Evolutionary conservation across 2,113 vertebrate species (phyloP).

Genomic region (Pelodiscus sinensis): DNA sequence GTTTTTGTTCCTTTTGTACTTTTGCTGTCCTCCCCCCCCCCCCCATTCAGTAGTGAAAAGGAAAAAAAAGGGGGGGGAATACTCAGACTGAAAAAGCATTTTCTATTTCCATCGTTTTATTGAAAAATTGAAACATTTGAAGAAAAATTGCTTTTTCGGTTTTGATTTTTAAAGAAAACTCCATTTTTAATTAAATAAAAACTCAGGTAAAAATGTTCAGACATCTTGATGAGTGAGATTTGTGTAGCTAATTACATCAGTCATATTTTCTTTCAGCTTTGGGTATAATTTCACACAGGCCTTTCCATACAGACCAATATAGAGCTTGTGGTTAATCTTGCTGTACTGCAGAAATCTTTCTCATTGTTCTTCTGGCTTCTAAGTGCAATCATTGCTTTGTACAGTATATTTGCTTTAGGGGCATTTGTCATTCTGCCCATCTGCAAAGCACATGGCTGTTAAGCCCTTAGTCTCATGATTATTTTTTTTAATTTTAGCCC

Average conservation of each 20-base stretch:
- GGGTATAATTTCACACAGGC: neutral
- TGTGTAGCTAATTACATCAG: neutral
- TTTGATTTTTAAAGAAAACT: neutral
- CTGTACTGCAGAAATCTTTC: neutral
- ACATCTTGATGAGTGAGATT: neutral
- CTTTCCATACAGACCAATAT: neutral
- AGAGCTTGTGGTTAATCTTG: neutral
- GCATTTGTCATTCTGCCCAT: accelerated
- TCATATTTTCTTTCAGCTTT: neutral
- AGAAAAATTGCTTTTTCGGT: neutral
- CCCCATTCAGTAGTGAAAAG: neutral
- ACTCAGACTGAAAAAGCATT: neutral
- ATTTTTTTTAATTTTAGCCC: slow-evolving; percentile 49
- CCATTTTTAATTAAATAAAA: neutral
- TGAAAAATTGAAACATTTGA: neutral
- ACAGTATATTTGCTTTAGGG: neutral
- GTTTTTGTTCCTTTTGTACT: neutral
- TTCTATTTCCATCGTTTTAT: neutral
- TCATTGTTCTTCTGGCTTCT: neutral
- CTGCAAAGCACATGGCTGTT: neutral
- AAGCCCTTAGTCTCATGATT: slow-evolving; percentile 55
- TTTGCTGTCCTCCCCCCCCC: neutral
- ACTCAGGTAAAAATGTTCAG: neutral
- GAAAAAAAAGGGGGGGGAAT: neutral
- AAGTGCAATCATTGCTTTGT: neutral